Evolutionary conservation across 2,888 invertebrate genomes (phyloP), one percentile per base, ranked within the genome.

Genomic region (Trypoxylon attenuatum): DNA sequence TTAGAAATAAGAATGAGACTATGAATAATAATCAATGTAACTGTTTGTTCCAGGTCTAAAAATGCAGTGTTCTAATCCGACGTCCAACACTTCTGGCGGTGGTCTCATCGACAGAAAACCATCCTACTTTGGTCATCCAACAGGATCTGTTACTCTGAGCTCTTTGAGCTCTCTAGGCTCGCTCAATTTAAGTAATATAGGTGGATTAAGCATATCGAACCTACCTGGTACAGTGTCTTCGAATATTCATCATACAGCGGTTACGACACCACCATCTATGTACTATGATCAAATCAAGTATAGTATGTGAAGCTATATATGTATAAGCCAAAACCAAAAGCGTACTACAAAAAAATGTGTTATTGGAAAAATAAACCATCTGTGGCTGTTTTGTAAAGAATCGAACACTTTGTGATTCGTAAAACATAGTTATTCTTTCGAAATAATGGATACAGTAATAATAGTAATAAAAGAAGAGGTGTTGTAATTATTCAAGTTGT

Each of bases 231-330:
- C 79, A 19, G 77, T 79, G n/a, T 64, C 77, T 13, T 77, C 79
- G 22, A 83, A 82, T 54, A 66, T 82, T 51, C 82, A 83, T 55
- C 75, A 82, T 51, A 70, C 79, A 22, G 66, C 82, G n/a, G 71
- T 84, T 15, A 59, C 81, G 13, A 72, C 84, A 2, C 69, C 83
- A 10, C 68, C 82, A 23, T 72, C 82, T 25, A 79, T 85, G 79
- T 85, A 84, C 57, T 85, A 84, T 70, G 86, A 86, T 60, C 84
- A 80, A 71, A 78, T 85, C 64, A 85, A 86, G 68, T 85, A 84
- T 74, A 69, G 75, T 41, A 83, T 85, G 79, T 85, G n/a, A n/a
- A n/a, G n/a, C n/a, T n/a, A n/a, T n/a, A n/a, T n/a, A n/a, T n/a
- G n/a, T n/a, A n/a, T n/a, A n/a, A n/a, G n/a, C n/a, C n/a, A n/a